Evolutionary conservation across 2,797 vertebrate genomes (phyloP).

Genomic region (Potorous gilbertii): DNA sequence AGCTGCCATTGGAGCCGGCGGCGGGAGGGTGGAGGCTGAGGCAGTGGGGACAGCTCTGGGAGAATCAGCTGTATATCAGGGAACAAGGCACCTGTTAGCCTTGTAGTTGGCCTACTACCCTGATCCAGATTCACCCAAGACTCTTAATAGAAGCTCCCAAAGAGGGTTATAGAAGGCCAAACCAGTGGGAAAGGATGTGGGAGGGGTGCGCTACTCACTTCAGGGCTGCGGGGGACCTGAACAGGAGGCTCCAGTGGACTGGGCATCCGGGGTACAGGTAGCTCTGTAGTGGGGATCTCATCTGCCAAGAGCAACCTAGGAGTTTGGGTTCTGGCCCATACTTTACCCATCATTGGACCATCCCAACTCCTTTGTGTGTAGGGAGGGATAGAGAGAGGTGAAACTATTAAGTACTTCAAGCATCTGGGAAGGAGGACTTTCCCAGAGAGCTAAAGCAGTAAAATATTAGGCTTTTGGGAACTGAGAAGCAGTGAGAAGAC

Average conservation of each 20-base stretch:
- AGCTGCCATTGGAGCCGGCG: conserved; percentile 84
- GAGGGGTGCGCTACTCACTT: conserved; percentile 55
- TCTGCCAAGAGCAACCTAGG: conserved; percentile 76
- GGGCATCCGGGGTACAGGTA: conserved; percentile 60
- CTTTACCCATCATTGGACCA: neutral
- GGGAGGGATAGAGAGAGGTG: neutral
- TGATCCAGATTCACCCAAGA: neutral
- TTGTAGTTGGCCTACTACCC: neutral
- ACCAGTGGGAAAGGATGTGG: neutral
- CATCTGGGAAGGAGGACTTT: neutral
- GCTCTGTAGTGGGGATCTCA: conserved; percentile 79
- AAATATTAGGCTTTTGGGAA: neutral
- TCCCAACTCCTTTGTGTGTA: conserved; percentile 2
- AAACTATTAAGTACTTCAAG: neutral
- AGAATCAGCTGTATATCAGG: conserved; percentile 24
- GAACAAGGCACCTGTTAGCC: neutral
- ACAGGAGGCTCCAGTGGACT: conserved; percentile 27
- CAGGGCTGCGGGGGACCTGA: neutral
- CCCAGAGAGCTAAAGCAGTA: neutral
- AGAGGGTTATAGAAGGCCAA: neutral
- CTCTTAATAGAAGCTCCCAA: neutral
- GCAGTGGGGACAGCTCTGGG: neutral
- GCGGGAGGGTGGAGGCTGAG: neutral
- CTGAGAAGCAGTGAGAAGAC: neutral
- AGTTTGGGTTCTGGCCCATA: neutral